Evolutionary conservation across 2,113 vertebrate genomes (phyloP).

Genomic region (Todiramphus chloris): DNA sequence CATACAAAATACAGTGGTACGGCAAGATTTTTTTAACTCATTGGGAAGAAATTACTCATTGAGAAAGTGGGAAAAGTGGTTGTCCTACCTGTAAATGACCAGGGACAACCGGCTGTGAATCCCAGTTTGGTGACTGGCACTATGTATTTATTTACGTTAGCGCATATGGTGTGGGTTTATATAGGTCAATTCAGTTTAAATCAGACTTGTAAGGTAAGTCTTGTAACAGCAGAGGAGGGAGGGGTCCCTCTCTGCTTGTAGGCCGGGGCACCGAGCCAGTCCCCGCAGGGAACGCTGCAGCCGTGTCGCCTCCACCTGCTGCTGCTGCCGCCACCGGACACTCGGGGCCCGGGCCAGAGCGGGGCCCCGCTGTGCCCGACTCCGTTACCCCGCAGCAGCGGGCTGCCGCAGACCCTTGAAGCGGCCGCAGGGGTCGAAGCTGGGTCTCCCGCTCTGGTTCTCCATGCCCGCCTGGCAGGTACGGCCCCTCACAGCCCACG

Average conservation of each 20-base stretch:
- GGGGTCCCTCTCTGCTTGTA: neutral
- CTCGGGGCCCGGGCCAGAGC: fast-evolving
- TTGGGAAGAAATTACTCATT: neutral
- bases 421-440: fast-evolving
- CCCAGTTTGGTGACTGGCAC: neutral
- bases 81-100: neutral
- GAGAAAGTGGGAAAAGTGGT: neutral
- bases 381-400: fast-evolving
- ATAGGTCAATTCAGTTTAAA: neutral
- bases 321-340: fast-evolving
- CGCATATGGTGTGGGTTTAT: neutral
- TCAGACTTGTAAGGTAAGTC: neutral
- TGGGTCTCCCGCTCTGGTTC: fast-evolving
- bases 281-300: neutral
- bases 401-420: fast-evolving
- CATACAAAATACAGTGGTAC: neutral
- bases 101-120: neutral
- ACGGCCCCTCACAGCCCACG: fast-evolving
- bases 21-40: neutral
- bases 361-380: fast-evolving
- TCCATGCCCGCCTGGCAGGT: fast-evolving
- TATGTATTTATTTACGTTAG: fast-evolving
- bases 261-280: neutral
- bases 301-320: fast-evolving
- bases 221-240: neutral